Evolutionary conservation across 2,888 invertebrate species (phyloP), one percentile per base, ranked within the genome.

Genomic region (Dynastes maya): DNA sequence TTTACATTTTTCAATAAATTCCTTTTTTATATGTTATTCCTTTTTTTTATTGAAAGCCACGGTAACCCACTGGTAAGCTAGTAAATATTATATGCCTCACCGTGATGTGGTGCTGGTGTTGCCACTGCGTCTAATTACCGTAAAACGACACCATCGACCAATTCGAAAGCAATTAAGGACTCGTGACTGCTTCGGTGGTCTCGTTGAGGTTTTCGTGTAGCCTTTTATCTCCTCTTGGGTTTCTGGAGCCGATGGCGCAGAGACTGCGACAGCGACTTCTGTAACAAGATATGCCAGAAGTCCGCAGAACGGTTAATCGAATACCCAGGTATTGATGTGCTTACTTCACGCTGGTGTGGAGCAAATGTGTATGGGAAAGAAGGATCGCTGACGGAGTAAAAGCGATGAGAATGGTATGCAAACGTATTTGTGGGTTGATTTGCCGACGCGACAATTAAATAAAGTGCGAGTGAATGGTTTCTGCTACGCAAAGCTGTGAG

Each of bases 121-220:
- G 67, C 27, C 67, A 49, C 67, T 45, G 72, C 58, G 58, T 72
- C 58, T 72, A 72, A 72, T 72, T 72, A 72, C 72, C 58, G 72
- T 72, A 72, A 72, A 58, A 37, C 72, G 72, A 72, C 72, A 72
- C 72, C 72, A 40, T 40, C 58, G 72, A 58, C 37, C 72, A 72
- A 72, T 72, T 72, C 61, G 58, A 72, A 72, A 72, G 72, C 72
- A 72, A 72, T 72, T 72, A 72, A 72, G 72, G 72, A 72, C 72
- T 72, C 61, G 72, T 72, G 72, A 72, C 72, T 72, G 72, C 72
- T 58, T 72, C 72, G 72, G 72, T 72, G 72, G 72, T 72, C 72
- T 72, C 72, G 40, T 32, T 58, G 72, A 32, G 58, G 72, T 58
- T 58, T 72, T 58, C 58, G 58, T 58, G 40, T 58, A 55, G 40